phyloP scores from a whole-genome alignment of 2,888 invertebrate species.

The Cryptocheilus praepositus region DNA sequence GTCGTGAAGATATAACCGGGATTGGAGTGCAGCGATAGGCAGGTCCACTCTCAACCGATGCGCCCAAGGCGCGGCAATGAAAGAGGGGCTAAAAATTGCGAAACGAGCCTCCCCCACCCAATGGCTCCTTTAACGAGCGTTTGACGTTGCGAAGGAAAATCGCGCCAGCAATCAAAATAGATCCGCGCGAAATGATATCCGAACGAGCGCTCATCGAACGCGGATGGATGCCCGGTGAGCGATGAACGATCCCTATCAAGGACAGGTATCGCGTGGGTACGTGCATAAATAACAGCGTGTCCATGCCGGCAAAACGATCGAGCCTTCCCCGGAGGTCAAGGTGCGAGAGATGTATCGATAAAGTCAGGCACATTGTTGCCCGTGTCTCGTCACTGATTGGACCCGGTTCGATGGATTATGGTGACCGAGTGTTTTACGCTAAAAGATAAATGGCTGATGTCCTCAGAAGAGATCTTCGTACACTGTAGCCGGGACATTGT shows the following conservation, averaged over 20 bases:
- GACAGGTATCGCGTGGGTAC: slow-evolving; percentile 41
- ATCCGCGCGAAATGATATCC: slow-evolving; percentile 28
- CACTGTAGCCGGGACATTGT: too few species aligned
- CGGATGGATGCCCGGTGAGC: slow-evolving; percentile 38
- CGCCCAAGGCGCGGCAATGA: too few species aligned
- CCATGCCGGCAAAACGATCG: slow-evolving; percentile 27
- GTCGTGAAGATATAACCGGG: slow-evolving; percentile 49
- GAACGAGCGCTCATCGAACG: slow-evolving; percentile 31
- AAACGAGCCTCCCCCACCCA: slow-evolving; percentile 3
- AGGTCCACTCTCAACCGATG: too few species aligned
- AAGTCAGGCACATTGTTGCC: slow-evolving; percentile 34
- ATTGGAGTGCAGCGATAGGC: slow-evolving; percentile 27
- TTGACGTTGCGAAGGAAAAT: slow-evolving; percentile 8
- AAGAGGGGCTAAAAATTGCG: too few species aligned
- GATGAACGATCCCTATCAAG: slow-evolving; percentile 47
- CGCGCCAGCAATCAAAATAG: slow-evolving; percentile 32
- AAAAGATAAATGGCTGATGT: too few species aligned
- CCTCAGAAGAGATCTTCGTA: too few species aligned
- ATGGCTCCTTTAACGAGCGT: slow-evolving; percentile 43
- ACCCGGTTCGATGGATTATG: slow-evolving; percentile 33
- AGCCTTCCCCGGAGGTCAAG: slow-evolving; percentile 13
- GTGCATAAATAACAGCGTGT: slow-evolving; percentile 43
- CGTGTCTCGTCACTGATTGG: slow-evolving; percentile 21
- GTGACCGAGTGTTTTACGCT: slow-evolving; percentile 26
- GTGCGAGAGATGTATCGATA: slow-evolving; percentile 37